Percentiles rank a stretch among this genome's conserved stretches.
These are phyloP conservation scores for Gryon sp. DNA, from an alignment of 1,140 invertebrate species.

Conservation along the genomic window DNA sequence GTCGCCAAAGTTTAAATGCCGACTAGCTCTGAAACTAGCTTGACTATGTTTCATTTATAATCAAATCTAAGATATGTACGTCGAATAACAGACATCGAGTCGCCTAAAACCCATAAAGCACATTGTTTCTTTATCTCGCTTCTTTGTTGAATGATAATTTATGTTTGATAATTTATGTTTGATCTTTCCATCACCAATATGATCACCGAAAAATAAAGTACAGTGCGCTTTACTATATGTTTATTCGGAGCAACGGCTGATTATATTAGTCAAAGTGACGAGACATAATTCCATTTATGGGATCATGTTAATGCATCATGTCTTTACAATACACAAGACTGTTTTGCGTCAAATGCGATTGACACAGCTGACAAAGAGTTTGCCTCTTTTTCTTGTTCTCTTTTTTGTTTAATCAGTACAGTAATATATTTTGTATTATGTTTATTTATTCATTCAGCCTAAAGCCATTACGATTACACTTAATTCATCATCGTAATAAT, in stretches of 20 bases:
- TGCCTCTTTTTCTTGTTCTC: too few relatives aligned
- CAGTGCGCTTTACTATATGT: constrained; percentile 30
- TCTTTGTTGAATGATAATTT: too few relatives aligned
- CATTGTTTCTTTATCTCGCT: constrained; percentile 51
- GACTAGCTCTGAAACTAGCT: constrained; percentile 37
- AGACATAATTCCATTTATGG: constrained; percentile 7
- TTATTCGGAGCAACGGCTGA: background rate
- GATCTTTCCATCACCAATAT: constrained; percentile 42
- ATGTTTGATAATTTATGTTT: constrained; percentile 17
- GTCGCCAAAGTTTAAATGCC: constrained; percentile 22
- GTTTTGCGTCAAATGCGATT: constrained; percentile 43
- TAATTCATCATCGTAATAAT: constrained; percentile 42
- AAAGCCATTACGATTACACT: constrained; percentile 46
- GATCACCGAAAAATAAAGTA: constrained; percentile 56
- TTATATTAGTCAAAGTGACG: constrained; percentile 33
- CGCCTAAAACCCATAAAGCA: constrained; percentile 64
- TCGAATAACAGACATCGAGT: constrained; percentile 54
- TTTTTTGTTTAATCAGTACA: constrained; percentile 39
- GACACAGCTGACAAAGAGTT: constrained; percentile 44
- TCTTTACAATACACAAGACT: constrained; percentile 60
- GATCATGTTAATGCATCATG: constrained; percentile 18
- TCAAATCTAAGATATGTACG: constrained; percentile 55
- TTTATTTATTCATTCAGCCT: constrained; percentile 35
- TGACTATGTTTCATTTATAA: constrained; percentile 14
- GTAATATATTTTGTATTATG: constrained; percentile 42